Evolutionary conservation across 2,797 vertebrate species (phyloP).

Genomic region (Oreortyx pictus): DNA sequence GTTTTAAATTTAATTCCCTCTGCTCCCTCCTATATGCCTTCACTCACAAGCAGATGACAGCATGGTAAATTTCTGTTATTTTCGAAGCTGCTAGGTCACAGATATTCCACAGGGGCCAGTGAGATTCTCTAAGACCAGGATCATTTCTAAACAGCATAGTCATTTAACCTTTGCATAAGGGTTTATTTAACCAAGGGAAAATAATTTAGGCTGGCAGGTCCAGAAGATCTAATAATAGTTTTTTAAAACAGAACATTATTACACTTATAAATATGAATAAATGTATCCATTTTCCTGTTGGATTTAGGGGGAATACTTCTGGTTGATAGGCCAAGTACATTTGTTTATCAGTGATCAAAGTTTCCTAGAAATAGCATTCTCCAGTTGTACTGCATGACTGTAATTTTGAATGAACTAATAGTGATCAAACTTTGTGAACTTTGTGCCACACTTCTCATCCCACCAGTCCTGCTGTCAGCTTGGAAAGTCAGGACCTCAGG

Average conservation of each 20-base stretch:
- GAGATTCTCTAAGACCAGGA: background rate
- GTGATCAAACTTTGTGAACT: background rate
- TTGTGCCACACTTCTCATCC: background rate
- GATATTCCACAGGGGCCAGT: background rate
- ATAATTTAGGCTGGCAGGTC: background rate
- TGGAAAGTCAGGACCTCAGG: background rate
- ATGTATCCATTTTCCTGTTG: background rate
- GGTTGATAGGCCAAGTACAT: background rate
- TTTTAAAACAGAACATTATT: background rate
- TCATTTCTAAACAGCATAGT: background rate
- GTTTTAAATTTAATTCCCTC: background rate
- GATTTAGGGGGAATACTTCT: background rate
- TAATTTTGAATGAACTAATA: background rate
- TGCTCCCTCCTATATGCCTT: fast-evolving
- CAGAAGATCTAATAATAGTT: conserved; percentile 1
- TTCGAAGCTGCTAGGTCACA: background rate
- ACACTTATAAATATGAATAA: background rate
- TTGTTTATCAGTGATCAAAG: background rate
- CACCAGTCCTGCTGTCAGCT: background rate
- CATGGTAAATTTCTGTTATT: background rate
- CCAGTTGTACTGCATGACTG: background rate
- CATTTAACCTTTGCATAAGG: background rate
- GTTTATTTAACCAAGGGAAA: conserved; percentile 12
- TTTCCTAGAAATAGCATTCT: background rate
- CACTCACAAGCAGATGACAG: background rate